Percentiles rank a stretch among this genome's conserved stretches.
Conservation (phyloP, 2,888 invertebrate species). For the Gibbula magus region DNA sequence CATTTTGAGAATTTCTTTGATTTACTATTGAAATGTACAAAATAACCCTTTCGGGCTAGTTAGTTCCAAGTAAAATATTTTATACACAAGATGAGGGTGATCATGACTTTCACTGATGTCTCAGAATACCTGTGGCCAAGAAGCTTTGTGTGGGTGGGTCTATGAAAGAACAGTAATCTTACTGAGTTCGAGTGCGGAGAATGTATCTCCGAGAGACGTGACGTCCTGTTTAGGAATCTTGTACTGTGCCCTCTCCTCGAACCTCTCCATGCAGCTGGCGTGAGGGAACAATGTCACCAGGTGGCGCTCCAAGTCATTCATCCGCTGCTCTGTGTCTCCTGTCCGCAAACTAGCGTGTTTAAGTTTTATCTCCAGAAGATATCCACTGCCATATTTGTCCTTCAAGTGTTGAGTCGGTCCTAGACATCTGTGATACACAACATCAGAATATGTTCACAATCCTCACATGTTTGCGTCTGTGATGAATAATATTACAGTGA, state of each 20-base stretch:
- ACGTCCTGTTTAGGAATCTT: constrained; percentile 87
- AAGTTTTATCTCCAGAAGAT: constrained; percentile 89
- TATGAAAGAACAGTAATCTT: too few species aligned
- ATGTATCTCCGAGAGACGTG: constrained; percentile 85
- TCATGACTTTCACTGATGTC: too few species aligned
- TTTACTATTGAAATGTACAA: too few species aligned
- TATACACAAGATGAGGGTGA: too few species aligned
- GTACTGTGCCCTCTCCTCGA: constrained; percentile 87
- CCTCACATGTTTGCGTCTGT: too few species aligned
- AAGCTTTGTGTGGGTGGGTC: too few species aligned
- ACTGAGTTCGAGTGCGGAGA: constrained; percentile 87
- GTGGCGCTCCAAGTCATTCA: constrained; percentile 76
- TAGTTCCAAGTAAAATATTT: too few species aligned
- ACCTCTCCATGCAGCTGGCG: constrained; percentile 83
- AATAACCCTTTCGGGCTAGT: too few species aligned
- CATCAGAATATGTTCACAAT: too few species aligned
- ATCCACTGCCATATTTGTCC: constrained; percentile 89
- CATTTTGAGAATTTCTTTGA: too few species aligned
- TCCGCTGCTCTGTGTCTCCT: constrained; percentile 69
- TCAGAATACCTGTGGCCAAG: too few species aligned
- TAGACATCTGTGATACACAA: constrained; percentile 80
- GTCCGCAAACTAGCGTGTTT: not conserved
- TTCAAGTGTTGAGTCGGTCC: constrained; percentile 92
- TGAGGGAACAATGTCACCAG: constrained; percentile 84
- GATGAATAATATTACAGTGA: too few species aligned